Evolutionary conservation across 64 coral and sea anemone genomes (phyloP), one percentile per base, ranked within the genome.

Genomic region (Stylophora pistillata): DNA sequence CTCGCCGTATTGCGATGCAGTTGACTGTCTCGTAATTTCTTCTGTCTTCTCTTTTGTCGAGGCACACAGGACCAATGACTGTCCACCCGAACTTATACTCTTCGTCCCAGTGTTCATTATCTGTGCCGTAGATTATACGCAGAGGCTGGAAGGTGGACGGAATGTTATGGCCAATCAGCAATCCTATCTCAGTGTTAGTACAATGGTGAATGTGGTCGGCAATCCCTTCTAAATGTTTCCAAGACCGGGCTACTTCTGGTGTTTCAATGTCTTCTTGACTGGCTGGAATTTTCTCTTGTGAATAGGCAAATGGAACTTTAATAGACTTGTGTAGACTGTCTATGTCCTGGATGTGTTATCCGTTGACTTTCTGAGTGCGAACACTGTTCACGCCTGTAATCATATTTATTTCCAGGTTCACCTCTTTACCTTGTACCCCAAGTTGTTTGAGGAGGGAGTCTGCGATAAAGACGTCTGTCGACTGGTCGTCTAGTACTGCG

Each of bases 41-140:
- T 52, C 76, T 66, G 34, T 78, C 80, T 32, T 73, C 69, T 33
- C 56, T 60, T 21, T 63, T 89, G 37, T 79, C 88, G 15, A 69
- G 59, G 53, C 60, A 89, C 32, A 89, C 88, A 12, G 59, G 88
- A 12, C 88, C 88, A 52, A 80, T 89, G 20, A 89, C 33, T 62
- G 88, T 89, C 88, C 76, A 89, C 18, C 88, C 88, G 30, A 89
- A 78, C 15, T 89, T 89, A 58, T 89, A 89, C 63, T 80, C 9
- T 71, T 89, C 76, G 59, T 75, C 88, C 77, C 88, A 89, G n/a
- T 75, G 88, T 9, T 89, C 88, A 5, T 89, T 57, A 31, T 78
- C 75, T 1, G 23, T 14, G 0, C 88, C 76, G 26, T 63, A 78
- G 1, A 89, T 89, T 23, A 89, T 71, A 4, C 30, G 33, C 7